Evolutionary conservation across 1,140 invertebrate species (phyloP), one percentile per base, ranked within the genome.

Genomic region (Carcinoscorpius rotundicauda): DNA sequence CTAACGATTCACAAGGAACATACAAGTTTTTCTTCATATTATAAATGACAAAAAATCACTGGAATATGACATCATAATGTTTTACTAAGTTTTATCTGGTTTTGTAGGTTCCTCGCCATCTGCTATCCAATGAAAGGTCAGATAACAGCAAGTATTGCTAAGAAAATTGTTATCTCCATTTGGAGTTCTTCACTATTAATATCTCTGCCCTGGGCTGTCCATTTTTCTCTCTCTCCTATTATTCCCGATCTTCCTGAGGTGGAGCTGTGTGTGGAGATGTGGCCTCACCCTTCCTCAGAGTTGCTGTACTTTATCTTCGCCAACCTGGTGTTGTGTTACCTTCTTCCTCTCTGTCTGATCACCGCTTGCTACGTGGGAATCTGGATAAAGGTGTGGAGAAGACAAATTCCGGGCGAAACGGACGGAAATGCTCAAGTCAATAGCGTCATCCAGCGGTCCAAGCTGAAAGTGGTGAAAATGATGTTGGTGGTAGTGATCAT

Each of bases 91-190:
- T 2, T 29, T 29, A 0, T 29, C 29, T 29, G 29, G 29, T 29
- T 29, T 2, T 29, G 0, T 2, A 97, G 93, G 80, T 96, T 94
- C 75, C 80, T 95, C 67, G 93, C 93, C 51, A 96, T 96, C 66
- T 96, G 93, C 86, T 94, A 89, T 85, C 91, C 92, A 3, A 76
- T 96, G 69, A 90, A 91, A 74, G 87, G 87, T 69, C 91, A 94
- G 77, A 92, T 96, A 76, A 93, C 91, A 49, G 91, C 89, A 68
- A 80, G 85, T 55, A 83, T 87, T 49, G 90, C 91, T 0, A 81
- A 89, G n/a, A 78, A 89, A 73, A 89, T 94, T 81, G 93, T 97
- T 69, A 78, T 88, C 11, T 76, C 91, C 72, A 95, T 96, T 72
- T 96, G 93, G 93, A 81, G 89, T 68, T 84, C 93, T 66, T 89